Conservation (phyloP, 1,140 invertebrate species). For the Atopsyche davidsoni region DNA sequence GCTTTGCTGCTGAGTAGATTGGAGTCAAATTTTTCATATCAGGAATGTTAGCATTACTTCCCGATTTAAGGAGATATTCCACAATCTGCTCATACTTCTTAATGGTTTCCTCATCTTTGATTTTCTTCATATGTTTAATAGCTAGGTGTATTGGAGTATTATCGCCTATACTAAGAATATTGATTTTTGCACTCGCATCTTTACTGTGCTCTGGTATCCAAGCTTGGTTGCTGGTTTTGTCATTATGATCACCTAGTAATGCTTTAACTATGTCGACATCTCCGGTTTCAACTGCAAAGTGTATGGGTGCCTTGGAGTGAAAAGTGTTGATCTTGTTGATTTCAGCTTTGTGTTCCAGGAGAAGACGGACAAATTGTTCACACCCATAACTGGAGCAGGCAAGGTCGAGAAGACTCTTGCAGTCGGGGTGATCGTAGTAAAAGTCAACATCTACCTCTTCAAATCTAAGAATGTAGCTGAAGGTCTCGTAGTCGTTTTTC, state of each 20-base stretch:
- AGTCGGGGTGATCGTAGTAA: constrained; percentile 45
- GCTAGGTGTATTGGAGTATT: constrained; percentile 59
- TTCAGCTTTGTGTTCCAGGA: constrained; percentile 60
- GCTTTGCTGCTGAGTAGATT: constrained; percentile 56
- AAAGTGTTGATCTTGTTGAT: constrained; percentile 58
- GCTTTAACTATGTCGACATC: constrained; percentile 48
- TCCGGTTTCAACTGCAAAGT: constrained; percentile 57
- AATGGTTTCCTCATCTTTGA: constrained; percentile 40
- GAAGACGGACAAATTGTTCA: constrained; percentile 51
- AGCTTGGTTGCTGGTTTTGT: too few species aligned
- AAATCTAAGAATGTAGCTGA: constrained; percentile 43
- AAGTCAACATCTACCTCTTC: constrained; percentile 39
- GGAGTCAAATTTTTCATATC: constrained; percentile 57
- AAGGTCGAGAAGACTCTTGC: constrained; percentile 50
- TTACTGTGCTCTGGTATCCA: too few species aligned
- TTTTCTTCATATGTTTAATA: constrained; percentile 51
- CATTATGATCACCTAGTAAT: constrained; percentile 49
- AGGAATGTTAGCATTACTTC: constrained; percentile 57
- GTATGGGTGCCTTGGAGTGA: constrained; percentile 58
- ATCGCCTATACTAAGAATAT: constrained; percentile 46
- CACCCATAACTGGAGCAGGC: constrained; percentile 45
- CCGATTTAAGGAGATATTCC: constrained; percentile 49
- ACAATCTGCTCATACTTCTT: constrained; percentile 48
- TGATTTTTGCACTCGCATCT: constrained; percentile 52
- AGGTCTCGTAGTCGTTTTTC: constrained; percentile 40